Conservation (phyloP, 2,888 invertebrate genomes). For the Tipula unca region DNA sequence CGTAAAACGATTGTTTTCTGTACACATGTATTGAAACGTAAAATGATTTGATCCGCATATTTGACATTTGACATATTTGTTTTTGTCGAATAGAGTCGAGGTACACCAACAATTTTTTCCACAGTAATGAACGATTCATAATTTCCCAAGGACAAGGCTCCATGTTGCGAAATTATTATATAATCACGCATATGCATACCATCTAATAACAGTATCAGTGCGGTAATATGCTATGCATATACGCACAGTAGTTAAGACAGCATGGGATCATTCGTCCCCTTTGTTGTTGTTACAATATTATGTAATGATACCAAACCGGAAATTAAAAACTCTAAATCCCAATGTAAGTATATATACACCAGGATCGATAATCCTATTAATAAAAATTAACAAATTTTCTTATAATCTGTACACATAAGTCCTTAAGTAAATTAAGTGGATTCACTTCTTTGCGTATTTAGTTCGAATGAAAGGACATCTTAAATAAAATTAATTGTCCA, state of each 20-base stretch:
- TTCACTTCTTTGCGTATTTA: no score
- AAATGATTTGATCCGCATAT: no score
- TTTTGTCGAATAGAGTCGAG: no score
- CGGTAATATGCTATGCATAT: not conserved
- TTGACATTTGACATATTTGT: no score
- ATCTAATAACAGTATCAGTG: not conserved
- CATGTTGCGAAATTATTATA: not conserved
- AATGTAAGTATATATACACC: not conserved
- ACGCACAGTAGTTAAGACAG: not conserved
- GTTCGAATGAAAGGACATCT: not conserved
- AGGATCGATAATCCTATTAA: slow-evolving; percentile 8
- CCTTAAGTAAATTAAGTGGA: not conserved
- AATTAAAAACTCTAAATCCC: not conserved
- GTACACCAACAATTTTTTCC: no score
- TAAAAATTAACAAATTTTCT: not conserved
- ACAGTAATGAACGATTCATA: no score
- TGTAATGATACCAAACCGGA: not conserved
- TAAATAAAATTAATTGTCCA: not conserved
- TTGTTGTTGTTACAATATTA: not conserved
- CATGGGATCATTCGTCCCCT: not conserved
- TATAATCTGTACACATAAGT: not conserved
- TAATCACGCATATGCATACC: not conserved
- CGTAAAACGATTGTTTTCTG: no score
- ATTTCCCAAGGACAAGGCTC: not conserved
- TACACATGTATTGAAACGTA: no score